Base-by-base conservation (phyloP, 2,888 invertebrate species). In the Seladonia tumulorum region DNA sequence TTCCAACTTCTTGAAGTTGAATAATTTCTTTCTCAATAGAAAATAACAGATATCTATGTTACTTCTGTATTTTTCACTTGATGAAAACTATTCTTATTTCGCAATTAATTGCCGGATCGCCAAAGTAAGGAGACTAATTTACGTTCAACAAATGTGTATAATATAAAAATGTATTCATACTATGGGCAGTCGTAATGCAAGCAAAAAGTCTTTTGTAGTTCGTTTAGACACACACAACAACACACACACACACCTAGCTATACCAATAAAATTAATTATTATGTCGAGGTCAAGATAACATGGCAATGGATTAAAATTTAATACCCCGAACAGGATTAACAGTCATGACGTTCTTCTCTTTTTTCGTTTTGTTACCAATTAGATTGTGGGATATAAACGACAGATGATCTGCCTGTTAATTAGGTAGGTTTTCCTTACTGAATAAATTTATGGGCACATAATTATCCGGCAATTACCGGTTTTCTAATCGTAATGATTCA, bases 391-490 rank as follows among this genome's bases (percentile, higher is more conserved):
- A 57, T 57, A 57, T n/a, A 12, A 57, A n/a, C 3, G 12, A 57
- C 10, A 10, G n/a, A 57, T 12, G n/a, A 22, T n/a, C 57, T n/a
- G 57, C n/a, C 10, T 57, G 1, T 57, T 57, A 57, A 57, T 57
- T 57, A 57, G 4, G 10, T 12, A 57, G n/a, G 12, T n/a, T 4
- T n/a, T 10, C n/a, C 57, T 57, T 57, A 12, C n/a, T 12, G n/a
- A 57, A 57, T 57, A n/a, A 57, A 57, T n/a, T n/a, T 57, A 57
- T 57, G 57, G 0, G n/a, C 57, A 12, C 5, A 4, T 57, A 57
- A 57, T 57, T 57, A 57, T n/a, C 57, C 57, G n/a, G n/a, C 57
- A n/a, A 57, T 57, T 57, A n/a, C 57, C 57, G n/a, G 57, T n/a
- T 12, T n/a, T 57, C 57, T 57, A 57, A 57, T 57, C n/a, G 12